Base-by-base conservation (phyloP, 64 coral and sea anemone genomes). In the Montipora efflorescens region DNA sequence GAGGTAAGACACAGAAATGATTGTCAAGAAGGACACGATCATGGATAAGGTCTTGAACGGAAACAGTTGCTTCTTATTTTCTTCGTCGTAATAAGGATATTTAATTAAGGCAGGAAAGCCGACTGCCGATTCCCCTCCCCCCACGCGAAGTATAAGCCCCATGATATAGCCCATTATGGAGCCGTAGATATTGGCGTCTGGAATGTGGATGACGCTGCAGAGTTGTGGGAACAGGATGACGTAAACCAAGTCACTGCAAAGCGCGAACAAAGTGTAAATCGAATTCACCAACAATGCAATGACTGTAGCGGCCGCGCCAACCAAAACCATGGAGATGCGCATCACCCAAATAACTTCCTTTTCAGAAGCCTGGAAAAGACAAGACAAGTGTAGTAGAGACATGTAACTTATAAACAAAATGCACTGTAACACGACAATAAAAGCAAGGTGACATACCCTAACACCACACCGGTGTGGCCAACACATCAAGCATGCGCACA, bases 181-280 rank as follows among this genome's bases (percentile, higher is more conserved):
- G 2, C 98, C 95, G 76, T 99, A 99, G 18, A 92, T 99, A 64
- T 99, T 99, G 74, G 95, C 79, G 67, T 70, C 61, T 58, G 36
- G 67, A 19, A 99, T 7, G 78, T 94, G 90, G 48, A 99, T 93
- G 2, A 96, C 90, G 76, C 98, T 96, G 47, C 79, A 77, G 8
- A 99, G 86, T 83, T 99, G 98, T 0, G 98, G 98, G 77, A 99
- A 99, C 19, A 99, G 85, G 59, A 90, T 96, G 3, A 96, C 90
- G 67, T 95, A 99, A 12, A 96, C 92, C 13, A 96, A 74, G 22
- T 99, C 98, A 20, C 89, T 80, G 69, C 95, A 96, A 7, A 99
- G 89, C 46, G 81, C 81, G 53, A 78, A 99, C 46, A 99, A n/a
- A 16, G 89, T 88, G 90, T 93, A 96, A 14, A 96, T 81, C 4